Evolutionary conservation across 2,113 vertebrate species (phyloP).

Genomic region (Corythaeola cristata): DNA sequence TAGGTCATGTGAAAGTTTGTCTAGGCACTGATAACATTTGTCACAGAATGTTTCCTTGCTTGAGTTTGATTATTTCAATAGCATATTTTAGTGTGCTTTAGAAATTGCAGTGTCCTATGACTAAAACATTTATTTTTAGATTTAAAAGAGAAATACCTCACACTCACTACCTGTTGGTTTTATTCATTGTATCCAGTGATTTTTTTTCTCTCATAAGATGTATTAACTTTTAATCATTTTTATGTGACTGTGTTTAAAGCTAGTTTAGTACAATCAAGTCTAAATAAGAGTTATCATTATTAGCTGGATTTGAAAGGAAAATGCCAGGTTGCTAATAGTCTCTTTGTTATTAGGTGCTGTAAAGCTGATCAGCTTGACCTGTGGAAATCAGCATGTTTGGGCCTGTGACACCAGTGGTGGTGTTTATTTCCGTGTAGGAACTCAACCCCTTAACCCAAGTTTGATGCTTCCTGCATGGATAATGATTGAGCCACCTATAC

Average conservation of each 20-base stretch:
- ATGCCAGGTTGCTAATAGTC: not conserved
- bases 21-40: not conserved
- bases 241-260: not conserved
- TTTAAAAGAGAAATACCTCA: not conserved
- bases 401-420: constrained; percentile 89
- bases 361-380: constrained; percentile 86
- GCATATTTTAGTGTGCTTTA: not conserved
- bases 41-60: not conserved
- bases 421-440: constrained; percentile 95
- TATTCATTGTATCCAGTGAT: not conserved
- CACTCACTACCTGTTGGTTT: not conserved
- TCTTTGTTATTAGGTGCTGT: constrained; percentile 77
- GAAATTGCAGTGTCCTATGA: not conserved
- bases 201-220: not conserved
- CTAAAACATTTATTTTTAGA: not conserved
- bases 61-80: not conserved
- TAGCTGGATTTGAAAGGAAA: not conserved
- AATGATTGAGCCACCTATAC: constrained; percentile 89
- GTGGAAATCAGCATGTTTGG: constrained; percentile 95
- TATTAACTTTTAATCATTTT: not conserved
- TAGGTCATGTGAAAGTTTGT: constrained; percentile 37
- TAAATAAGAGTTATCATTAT: not conserved
- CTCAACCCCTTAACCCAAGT: constrained; percentile 94
- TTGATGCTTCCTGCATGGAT: constrained; percentile 99
- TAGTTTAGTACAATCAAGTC: not conserved